Base-by-base conservation (phyloP, 2,888 invertebrate genomes). In the Nematopogon swammerdamellus region DNA sequence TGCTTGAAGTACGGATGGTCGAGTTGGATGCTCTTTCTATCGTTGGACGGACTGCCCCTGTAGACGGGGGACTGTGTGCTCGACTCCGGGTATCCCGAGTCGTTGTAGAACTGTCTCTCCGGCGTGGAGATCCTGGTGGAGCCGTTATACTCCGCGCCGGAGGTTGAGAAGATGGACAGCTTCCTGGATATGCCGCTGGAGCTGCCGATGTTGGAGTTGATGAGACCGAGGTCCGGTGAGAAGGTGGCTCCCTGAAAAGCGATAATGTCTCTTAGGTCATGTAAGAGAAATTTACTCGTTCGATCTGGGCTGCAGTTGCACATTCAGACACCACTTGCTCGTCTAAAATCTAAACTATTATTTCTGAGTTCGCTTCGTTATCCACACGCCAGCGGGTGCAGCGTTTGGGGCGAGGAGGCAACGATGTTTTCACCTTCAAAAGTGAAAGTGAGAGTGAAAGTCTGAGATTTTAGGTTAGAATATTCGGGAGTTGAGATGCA, bases 191-290 rank as follows among this genome's bases (percentile, higher is more conserved):
- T 49, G 6, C 54, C 55, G 29, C 60, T 59, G 2, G 66, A 55
- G 29, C 56, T 59, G 8, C 66, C 65, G 47, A 61, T 62, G 47
- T 65, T 67, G 10, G 65, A 61, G 53, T 66, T 67, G 44, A 66
- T 63, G 10, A 59, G 58, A 48, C 60, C 60, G 18, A 55, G 49
- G 49, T 61, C 59, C 19, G 60, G 53, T 18, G 61, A 58, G 53
- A 62, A 65, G 54, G 61, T 66, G 52, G 68, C 62, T 3, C 53
- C 51, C 36, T 51, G 52, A n/a, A n/a, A n/a, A n/a, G n/a, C n/a
- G n/a, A n/a, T n/a, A n/a, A n/a, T n/a, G n/a, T n/a, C n/a, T n/a
- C n/a, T n/a, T n/a, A n/a, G n/a, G n/a, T n/a, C n/a, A 14, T n/a
- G n/a, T n/a, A n/a, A n/a, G n/a, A n/a, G n/a, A n/a, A n/a, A n/a